phyloP scores from a whole-genome alignment of 2,888 invertebrate species.

The Xanthorhoe designata region DNA sequence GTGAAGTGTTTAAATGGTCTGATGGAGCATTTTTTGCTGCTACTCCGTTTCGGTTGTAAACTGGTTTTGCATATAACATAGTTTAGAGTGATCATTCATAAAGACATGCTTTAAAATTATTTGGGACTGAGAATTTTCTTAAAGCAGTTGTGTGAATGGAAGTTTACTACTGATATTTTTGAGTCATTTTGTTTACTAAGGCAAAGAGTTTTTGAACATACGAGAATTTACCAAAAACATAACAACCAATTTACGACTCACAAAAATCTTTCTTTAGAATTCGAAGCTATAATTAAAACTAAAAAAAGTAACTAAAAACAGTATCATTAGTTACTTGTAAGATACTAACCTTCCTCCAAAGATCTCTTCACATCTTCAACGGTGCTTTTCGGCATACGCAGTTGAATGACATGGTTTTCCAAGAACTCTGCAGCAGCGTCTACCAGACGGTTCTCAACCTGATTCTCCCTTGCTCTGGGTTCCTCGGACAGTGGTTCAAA shows the following conservation, averaged over 20 bases:
- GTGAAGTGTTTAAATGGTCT: slow-evolving; percentile 15
- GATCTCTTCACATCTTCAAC: slow-evolving; percentile 91
- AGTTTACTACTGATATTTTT: neutral
- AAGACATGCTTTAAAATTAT: neutral
- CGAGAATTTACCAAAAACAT: no score
- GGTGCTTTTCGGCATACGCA: slow-evolving; percentile 91
- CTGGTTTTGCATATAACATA: slow-evolving; percentile 2
- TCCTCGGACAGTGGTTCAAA: slow-evolving; percentile 89
- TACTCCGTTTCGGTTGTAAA: slow-evolving; percentile 1
- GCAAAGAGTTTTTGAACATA: neutral
- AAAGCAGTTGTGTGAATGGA: no score
- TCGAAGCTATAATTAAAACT: no score
- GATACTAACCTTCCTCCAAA: slow-evolving; percentile 90
- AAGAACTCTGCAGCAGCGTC: slow-evolving; percentile 92
- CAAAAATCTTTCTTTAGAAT: no score
- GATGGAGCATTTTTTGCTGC: slow-evolving; percentile 7
- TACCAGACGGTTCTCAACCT: slow-evolving; percentile 89
- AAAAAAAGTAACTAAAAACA: no score
- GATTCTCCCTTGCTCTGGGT: slow-evolving; percentile 89
- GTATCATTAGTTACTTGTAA: no score
- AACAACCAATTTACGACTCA: no score
- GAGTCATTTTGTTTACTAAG: neutral
- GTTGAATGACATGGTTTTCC: slow-evolving; percentile 92
- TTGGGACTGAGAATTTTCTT: no score
- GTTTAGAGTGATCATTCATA: neutral